Percentiles rank a stretch among this genome's conserved stretches.
Conservation (phyloP, 2,797 vertebrate species). For the Sebastes oblongus region DNA sequence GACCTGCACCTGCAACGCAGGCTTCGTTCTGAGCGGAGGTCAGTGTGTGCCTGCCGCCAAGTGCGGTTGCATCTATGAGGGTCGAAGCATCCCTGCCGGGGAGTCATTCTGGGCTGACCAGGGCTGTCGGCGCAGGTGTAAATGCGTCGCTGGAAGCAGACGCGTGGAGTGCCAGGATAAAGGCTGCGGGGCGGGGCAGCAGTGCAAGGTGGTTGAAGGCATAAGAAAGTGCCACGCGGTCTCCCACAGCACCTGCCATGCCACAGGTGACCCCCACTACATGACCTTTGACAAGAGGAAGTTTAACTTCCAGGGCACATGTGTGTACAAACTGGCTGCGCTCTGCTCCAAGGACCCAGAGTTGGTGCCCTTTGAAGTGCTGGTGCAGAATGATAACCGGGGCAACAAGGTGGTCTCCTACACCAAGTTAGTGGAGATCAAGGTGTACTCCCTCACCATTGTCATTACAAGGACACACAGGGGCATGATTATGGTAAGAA, state of each 20-base stretch:
- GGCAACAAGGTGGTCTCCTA: slow-evolving; percentile 69
- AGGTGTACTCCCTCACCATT: slow-evolving; percentile 66
- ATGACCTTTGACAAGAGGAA: slow-evolving; percentile 71
- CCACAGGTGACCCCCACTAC: slow-evolving; percentile 77
- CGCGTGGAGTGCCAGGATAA: slow-evolving; percentile 56
- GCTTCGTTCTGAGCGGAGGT: slow-evolving; percentile 72
- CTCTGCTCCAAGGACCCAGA: slow-evolving; percentile 64
- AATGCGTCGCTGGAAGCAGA: slow-evolving; percentile 53
- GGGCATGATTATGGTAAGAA: slow-evolving; percentile 72
- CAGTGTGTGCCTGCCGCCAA: slow-evolving; percentile 53
- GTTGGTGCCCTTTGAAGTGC: slow-evolving; percentile 73
- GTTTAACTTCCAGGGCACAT: slow-evolving; percentile 78
- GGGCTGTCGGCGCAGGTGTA: slow-evolving; percentile 64
- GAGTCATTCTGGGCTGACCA: slow-evolving; percentile 75
- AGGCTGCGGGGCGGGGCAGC: slow-evolving; percentile 51
- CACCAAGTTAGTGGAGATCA: slow-evolving; percentile 76
- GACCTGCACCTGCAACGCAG: slow-evolving; percentile 75
- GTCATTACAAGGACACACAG: slow-evolving; percentile 68
- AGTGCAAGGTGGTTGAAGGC: slow-evolving; percentile 66
- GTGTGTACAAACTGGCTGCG: slow-evolving; percentile 74
- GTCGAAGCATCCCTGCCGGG: slow-evolving; percentile 60
- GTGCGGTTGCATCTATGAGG: slow-evolving; percentile 77
- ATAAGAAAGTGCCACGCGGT: slow-evolving; percentile 67
- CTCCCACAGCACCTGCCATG: slow-evolving; percentile 71
- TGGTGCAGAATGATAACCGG: slow-evolving; percentile 77